These are phyloP conservation scores for Acanthosepion pharaonis DNA, from an alignment of 2,888 invertebrate genomes.

Conservation along the genomic window DNA sequence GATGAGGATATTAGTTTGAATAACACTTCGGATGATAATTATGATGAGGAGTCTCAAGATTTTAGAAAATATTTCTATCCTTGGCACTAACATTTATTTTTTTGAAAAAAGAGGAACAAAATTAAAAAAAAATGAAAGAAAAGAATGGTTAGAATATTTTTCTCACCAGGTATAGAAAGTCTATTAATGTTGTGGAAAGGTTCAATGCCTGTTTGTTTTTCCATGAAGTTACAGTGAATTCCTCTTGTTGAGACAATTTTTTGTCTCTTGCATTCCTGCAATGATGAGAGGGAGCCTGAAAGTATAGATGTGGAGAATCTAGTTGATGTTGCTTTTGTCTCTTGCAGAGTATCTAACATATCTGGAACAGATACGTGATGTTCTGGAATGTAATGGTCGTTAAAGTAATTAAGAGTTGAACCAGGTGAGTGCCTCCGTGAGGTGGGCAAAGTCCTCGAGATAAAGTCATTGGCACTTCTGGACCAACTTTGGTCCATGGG, in stretches of 20 bases:
- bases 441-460: background rate
- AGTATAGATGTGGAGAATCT: background rate
- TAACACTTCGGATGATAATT: too few species aligned
- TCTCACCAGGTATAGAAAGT: background rate
- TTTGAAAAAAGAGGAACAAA: too few species aligned
- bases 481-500: background rate
- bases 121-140: background rate
- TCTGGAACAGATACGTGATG: slow-evolving; percentile 35
- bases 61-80: too few species aligned
- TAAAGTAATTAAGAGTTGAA: background rate
- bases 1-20: too few species aligned
- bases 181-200: background rate
- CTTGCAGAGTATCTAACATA: background rate
- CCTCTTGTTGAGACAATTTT: background rate
- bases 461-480: slow-evolving; percentile 37
- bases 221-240: background rate
- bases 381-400: slow-evolving; percentile 41
- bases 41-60: too few species aligned
- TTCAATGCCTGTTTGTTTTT: background rate
- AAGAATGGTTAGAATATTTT: background rate
- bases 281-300: background rate
- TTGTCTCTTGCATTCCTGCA: background rate
- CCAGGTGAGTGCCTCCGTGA: background rate
- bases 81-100: too few species aligned
- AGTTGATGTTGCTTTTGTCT: background rate